Percentiles rank a stretch among this genome's conserved stretches.
Evolutionary conservation across 2,113 vertebrate genomes (phyloP).

Genomic region (Aegypius monachus): DNA sequence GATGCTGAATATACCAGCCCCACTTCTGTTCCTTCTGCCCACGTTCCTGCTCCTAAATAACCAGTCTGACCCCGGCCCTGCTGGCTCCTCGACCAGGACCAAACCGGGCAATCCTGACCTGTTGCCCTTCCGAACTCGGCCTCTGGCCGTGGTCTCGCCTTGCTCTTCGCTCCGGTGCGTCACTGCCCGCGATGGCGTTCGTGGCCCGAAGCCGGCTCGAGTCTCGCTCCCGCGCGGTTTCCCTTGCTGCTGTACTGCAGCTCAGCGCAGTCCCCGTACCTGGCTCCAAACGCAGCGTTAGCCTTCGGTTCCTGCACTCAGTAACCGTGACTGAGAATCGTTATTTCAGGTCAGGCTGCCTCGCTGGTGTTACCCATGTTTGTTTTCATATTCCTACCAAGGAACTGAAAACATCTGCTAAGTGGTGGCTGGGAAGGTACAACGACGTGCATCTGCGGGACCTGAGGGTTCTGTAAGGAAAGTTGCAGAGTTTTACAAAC

Average conservation of each 20-base stretch:
- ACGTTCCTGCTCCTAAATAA: background rate
- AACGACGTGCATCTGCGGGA: background rate
- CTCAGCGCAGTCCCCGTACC: background rate
- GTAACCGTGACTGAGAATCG: background rate
- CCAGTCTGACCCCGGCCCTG: background rate
- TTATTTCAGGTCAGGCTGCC: background rate
- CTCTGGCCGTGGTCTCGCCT: background rate
- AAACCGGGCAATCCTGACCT: background rate
- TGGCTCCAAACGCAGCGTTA: background rate
- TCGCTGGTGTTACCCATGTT: background rate
- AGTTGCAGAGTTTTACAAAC: background rate
- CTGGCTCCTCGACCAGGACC: background rate
- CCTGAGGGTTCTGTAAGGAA: background rate
- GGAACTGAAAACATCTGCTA: background rate
- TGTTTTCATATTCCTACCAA: background rate
- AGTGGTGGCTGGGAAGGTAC: background rate
- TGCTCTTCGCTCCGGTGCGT: background rate
- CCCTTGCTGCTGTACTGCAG: background rate
- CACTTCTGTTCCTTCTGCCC: background rate
- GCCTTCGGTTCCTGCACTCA: background rate
- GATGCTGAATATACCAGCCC: background rate
- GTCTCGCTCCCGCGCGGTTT: background rate
- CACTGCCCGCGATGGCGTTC: rapidly evolving
- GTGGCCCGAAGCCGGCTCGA: background rate
- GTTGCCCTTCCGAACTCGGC: background rate